A percentile compares a stretch with the other conserved stretches of the same genome.
Conservation (phyloP, 2,797 vertebrate genomes). For the Nannoperca australis region DNA sequence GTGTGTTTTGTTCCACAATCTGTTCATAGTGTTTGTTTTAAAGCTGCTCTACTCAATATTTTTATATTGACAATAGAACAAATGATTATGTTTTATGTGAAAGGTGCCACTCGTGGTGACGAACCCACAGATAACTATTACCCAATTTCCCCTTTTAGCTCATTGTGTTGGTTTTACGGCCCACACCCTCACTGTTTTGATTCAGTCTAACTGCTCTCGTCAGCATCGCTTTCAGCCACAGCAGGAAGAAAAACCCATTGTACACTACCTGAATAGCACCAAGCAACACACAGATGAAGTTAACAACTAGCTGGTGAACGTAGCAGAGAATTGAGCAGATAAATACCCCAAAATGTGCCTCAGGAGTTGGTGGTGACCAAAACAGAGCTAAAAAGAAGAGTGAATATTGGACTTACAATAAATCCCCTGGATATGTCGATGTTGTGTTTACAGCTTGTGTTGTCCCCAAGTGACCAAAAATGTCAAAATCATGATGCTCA, state of each 20-base stretch:
- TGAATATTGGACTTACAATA: neutral
- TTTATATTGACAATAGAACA: neutral
- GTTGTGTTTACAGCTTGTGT: neutral
- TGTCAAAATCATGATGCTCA: no score
- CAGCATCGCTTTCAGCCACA: neutral
- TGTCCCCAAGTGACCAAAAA: neutral
- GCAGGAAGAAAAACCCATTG: neutral
- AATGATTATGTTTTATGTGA: neutral
- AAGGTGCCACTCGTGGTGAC: neutral
- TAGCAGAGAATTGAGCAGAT: neutral
- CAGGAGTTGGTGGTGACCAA: neutral
- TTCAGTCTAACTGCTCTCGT: neutral
- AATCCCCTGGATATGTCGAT: neutral
- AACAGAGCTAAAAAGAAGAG: neutral
- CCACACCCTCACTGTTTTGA: neutral
- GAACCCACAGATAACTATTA: neutral
- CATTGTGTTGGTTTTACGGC: neutral
- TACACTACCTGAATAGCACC: neutral
- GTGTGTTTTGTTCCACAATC: neutral
- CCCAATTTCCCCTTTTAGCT: neutral
- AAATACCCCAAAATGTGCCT: neutral
- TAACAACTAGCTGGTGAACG: neutral
- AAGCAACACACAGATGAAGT: neutral
- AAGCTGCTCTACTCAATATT: neutral
- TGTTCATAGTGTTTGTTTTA: slow-evolving; percentile 3